Evolutionary conservation across 1,140 invertebrate species (phyloP).

Genomic region (Heliconius congener): DNA sequence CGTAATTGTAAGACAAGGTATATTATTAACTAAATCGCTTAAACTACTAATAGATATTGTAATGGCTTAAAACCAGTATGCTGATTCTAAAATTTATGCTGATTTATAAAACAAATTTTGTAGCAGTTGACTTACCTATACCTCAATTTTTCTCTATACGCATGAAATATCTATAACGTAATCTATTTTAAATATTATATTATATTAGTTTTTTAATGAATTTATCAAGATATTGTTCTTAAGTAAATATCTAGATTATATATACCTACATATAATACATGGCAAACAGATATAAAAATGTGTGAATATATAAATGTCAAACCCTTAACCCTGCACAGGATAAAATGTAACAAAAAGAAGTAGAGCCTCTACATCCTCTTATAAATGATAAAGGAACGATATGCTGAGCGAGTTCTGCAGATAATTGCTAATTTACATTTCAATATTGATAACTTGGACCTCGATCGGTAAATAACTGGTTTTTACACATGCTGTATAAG

Average conservation of each 20-base stretch:
- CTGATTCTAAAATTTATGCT: not conserved
- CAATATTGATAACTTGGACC: slow-evolving; percentile 69
- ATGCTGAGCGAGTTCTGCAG: slow-evolving; percentile 41
- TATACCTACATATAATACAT: not conserved
- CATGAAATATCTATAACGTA: not conserved
- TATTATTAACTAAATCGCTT: not conserved
- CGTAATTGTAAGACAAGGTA: not conserved
- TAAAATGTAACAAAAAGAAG: slow-evolving; percentile 29
- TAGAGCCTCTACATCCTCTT: slow-evolving; percentile 19
- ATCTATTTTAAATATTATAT: not conserved
- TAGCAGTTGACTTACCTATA: not conserved
- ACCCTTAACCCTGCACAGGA: slow-evolving; percentile 15
- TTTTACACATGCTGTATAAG: slow-evolving; percentile 39
- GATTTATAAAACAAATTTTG: not conserved
- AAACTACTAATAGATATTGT: not conserved
- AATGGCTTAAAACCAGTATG: not conserved
- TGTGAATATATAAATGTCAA: slow-evolving; percentile 33
- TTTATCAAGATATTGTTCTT: too few species aligned
- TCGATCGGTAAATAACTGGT: slow-evolving; percentile 46
- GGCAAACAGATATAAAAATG: not conserved
- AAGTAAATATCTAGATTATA: too few species aligned
- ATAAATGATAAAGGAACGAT: slow-evolving; percentile 21
- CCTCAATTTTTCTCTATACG: not conserved
- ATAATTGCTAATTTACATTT: slow-evolving; percentile 70
- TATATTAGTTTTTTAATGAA: too few species aligned